Base-by-base conservation (phyloP, 2,888 invertebrate genomes). In the Diarsia brunnea region DNA sequence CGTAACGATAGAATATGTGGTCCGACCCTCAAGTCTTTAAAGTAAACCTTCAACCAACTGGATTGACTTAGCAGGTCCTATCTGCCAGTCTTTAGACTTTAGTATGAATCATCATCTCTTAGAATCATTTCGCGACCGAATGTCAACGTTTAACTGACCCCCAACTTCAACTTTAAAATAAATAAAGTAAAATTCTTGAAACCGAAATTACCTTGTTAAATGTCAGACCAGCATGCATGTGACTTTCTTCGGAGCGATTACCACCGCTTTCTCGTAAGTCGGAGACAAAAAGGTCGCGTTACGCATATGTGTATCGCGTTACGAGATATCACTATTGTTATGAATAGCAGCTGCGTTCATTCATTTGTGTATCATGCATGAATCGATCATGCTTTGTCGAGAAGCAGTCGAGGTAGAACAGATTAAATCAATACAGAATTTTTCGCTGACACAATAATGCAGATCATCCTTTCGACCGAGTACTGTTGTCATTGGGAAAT, bases 301-400 rank as follows among this genome's bases (percentile, higher is more conserved):
- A 68, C 84, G 68, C 49, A 45, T 47, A 47, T 60, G 47, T 60
- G 58, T 31, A 51, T 70, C 45, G 53, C 3, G 67, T 81, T 66
- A 84, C 73, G 45, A 65, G 84, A 72, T 66, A 73, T 61, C 79
- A 73, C 68, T 72, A 72, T 83, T 81, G 84, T 81, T 69, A 10
- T 19, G 43, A 49, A 43, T 69, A 55, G 38, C 45, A 45, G 31
- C 31, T 65, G 72, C 19, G 27, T 68, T 70, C 60, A 82, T 80
- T 70, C 63, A 78, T 70, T 47, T 24, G 49, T 49, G 53, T 45
- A 61, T 55, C 53, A 31, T 31, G 31, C 31, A 31, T 65, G 78
- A 53, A 81, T 75, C 47, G 24, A 53, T 66, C 16, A 24, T n/a
- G 58, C 10, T 60, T 78, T 31, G 60, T 64, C 45, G 14, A 27